These are phyloP conservation scores for Pholis gunnellus DNA, from an alignment of 2,113 vertebrate species.

Conservation along the genomic window DNA sequence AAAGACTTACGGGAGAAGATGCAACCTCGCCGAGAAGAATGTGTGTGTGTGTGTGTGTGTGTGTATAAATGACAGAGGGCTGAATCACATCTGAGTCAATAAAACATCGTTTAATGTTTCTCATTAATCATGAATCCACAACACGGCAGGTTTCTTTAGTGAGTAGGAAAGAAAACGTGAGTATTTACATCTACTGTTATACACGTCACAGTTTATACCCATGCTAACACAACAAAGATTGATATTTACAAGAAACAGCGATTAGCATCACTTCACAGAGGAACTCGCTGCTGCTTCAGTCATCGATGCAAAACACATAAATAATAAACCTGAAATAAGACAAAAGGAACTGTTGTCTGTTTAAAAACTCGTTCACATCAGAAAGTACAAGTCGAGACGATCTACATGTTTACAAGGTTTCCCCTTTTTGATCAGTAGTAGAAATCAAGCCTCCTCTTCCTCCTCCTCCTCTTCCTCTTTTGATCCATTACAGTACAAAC, in stretches of 20 bases:
- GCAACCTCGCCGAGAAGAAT: too few relatives aligned
- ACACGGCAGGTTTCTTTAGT: constrained; percentile 89
- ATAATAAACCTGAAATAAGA: constrained; percentile 34
- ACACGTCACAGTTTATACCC: constrained; percentile 90
- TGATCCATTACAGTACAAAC: neutral
- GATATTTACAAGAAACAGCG: constrained; percentile 83
- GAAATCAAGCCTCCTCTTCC: constrained; percentile 67
- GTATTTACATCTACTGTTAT: constrained; percentile 94
- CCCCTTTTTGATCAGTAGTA: constrained; percentile 87
- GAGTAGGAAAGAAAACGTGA: constrained; percentile 84
- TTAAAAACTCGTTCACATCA: constrained; percentile 91
- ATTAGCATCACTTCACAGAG: constrained; percentile 86
- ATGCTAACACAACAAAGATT: constrained; percentile 95
- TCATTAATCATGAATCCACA: constrained; percentile 93
- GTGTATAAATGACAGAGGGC: neutral
- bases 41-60: too few relatives aligned
- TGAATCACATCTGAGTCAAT: constrained; percentile 60
- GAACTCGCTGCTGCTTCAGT: constrained; percentile 20
- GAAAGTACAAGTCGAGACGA: constrained; percentile 90
- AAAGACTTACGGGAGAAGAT: too few relatives aligned
- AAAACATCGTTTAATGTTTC: constrained; percentile 85
- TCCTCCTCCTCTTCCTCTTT: neutral
- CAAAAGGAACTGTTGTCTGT: constrained; percentile 64
- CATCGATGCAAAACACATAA: constrained; percentile 78
- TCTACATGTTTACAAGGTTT: constrained; percentile 89